These are phyloP conservation scores for Agrilus cyanescens DNA, from an alignment of 2,888 invertebrate genomes.

Conservation along the genomic window DNA sequence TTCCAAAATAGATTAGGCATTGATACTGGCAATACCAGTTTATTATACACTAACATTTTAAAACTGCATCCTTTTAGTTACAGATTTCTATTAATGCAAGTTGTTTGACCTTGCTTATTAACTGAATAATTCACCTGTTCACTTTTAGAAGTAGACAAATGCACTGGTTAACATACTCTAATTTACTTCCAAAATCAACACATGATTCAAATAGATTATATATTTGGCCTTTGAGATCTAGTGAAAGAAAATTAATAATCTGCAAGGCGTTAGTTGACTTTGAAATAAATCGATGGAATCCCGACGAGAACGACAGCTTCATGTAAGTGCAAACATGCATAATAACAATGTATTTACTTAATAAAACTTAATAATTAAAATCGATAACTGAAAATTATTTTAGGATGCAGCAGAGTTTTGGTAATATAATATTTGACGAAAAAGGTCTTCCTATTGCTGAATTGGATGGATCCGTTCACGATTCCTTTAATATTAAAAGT, in stretches of 20 bases:
- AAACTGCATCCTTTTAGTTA: conserved; percentile 17
- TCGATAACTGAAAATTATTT: not conserved
- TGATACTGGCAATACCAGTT: conserved; percentile 22
- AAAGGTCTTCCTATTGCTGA: conserved; percentile 27
- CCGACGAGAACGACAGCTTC: conserved; percentile 19
- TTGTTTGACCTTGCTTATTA: not conserved
- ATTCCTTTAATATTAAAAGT: conserved; percentile 29
- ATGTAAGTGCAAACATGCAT: conserved; percentile 14
- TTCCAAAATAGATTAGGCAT: conserved; percentile 23
- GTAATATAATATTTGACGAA: conserved; percentile 17
- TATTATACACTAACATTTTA: conserved; percentile 23
- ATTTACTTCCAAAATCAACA: too few species aligned
- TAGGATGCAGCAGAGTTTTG: too few species aligned
- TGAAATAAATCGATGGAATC: conserved; percentile 24
- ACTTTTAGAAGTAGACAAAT: conserved; percentile 15
- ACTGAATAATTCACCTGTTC: not conserved
- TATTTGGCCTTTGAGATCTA: too few species aligned
- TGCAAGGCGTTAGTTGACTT: conserved; percentile 47
- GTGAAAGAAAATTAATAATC: conserved; percentile 27
- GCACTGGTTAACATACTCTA: conserved; percentile 8
- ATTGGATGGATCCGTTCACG: conserved; percentile 33
- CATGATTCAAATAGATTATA: too few species aligned
- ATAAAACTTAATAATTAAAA: not conserved
- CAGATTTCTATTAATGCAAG: conserved; percentile 23
- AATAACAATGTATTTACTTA: not conserved